phyloP scores from a whole-genome alignment of 2,113 vertebrate genomes.

The Chrysochloris asiatica region DNA sequence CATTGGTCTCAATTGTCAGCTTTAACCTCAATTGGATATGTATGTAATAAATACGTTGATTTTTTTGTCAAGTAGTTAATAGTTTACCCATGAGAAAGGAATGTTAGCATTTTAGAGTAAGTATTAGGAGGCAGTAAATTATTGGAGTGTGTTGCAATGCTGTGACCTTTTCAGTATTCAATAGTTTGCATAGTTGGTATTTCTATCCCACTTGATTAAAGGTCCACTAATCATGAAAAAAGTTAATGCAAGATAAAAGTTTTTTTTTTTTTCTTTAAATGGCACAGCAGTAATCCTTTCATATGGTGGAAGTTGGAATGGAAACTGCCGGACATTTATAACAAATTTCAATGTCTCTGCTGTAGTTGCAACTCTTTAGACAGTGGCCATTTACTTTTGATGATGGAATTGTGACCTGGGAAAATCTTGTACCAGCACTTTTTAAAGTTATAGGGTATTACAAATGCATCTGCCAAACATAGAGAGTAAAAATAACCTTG shows the following conservation, averaged over 20 bases:
- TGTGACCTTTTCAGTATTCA: constrained; percentile 83
- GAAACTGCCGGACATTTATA: constrained; percentile 61
- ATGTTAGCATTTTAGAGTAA: constrained; percentile 56
- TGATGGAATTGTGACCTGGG: constrained; percentile 65
- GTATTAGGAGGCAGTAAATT: constrained; percentile 74
- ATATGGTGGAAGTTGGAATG: constrained; percentile 53
- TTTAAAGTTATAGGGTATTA: constrained; percentile 53
- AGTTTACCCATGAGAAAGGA: constrained; percentile 65
- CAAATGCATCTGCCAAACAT: neutral
- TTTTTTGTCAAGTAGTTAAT: neutral
- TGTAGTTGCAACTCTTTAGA: constrained; percentile 66
- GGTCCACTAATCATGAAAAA: constrained; percentile 70
- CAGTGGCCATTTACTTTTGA: constrained; percentile 56
- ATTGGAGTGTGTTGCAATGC: constrained; percentile 47
- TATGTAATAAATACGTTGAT: too few species aligned
- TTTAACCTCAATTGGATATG: too few species aligned
- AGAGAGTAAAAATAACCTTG: constrained; percentile 41
- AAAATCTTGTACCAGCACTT: constrained; percentile 63
- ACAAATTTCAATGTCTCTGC: constrained; percentile 70
- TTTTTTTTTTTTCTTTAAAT: constrained; percentile 77
- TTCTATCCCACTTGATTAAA: constrained; percentile 77
- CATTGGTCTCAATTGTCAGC: too few species aligned
- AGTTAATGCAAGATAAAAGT: constrained; percentile 80
- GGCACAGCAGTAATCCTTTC: constrained; percentile 73
- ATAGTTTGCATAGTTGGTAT: constrained; percentile 72